These are phyloP conservation scores for Coronaproctus castanopsis DNA, from an alignment of 2,888 invertebrate genomes.

Conservation along the genomic window DNA sequence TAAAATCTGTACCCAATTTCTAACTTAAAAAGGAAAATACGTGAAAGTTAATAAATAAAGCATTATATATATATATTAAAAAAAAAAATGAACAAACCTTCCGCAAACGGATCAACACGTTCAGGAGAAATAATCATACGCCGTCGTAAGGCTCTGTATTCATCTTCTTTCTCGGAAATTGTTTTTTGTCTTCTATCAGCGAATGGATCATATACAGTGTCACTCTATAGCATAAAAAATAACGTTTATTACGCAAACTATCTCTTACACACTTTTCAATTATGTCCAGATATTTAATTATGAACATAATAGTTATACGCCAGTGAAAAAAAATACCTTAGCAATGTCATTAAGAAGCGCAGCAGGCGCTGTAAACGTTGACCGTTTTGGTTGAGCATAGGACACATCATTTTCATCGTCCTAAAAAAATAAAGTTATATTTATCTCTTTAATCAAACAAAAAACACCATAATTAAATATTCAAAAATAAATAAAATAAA, in stretches of 20 bases:
- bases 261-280: too few species aligned
- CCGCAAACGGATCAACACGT: conserved; percentile 90
- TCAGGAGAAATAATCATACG: conserved; percentile 90
- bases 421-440: conserved; percentile 24
- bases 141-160: conserved; percentile 73
- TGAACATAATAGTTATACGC: too few species aligned
- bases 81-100: conserved; percentile 44
- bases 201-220: conserved; percentile 86
- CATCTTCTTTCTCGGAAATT: conserved; percentile 91
- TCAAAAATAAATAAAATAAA: too few species aligned
- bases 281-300: too few species aligned
- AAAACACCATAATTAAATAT: too few species aligned
- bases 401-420: conserved; percentile 70
- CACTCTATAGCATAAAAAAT: conserved; percentile 37
- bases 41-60: too few species aligned
- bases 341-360: conserved; percentile 77
- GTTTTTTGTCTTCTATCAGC: conserved; percentile 77
- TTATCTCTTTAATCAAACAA: too few species aligned
- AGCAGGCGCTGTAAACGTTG: conserved; percentile 59
- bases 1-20: too few species aligned
- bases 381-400: conserved; percentile 47
- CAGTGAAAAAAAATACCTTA: conserved; percentile 47
- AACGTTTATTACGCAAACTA: too few species aligned
- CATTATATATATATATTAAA: too few species aligned
- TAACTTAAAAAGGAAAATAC: too few species aligned